Conservation (phyloP, 2,113 vertebrate species). For the Anguilla japonica region DNA sequence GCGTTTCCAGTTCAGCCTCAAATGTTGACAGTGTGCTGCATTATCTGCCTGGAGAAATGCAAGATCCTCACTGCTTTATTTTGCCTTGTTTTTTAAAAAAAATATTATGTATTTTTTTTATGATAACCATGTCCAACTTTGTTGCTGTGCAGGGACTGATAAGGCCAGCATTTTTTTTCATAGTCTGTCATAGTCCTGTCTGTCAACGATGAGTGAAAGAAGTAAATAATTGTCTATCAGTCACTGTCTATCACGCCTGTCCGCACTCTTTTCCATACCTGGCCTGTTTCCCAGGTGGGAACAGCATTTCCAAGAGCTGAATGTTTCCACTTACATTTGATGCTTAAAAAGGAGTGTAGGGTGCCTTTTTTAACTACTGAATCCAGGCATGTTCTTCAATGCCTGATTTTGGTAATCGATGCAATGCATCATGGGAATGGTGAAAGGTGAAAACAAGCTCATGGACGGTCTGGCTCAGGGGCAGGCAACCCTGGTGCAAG, state of each 20-base stretch:
- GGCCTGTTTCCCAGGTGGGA: not conserved
- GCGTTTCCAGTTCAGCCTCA: not conserved
- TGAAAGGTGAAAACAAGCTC: not conserved
- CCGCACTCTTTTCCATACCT: not conserved
- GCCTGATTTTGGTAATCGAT: no score
- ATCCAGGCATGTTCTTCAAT: not conserved
- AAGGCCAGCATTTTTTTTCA: not conserved
- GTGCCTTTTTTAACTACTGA: not conserved
- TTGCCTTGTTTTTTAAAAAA: not conserved
- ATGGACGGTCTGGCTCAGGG: not conserved
- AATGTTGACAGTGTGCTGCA: not conserved
- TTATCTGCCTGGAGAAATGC: not conserved
- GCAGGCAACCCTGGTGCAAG: not conserved
- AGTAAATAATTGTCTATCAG: not conserved
- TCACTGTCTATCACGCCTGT: not conserved
- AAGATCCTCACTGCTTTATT: not conserved
- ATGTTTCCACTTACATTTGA: not conserved
- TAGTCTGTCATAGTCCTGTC: not conserved
- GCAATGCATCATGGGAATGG: not conserved
- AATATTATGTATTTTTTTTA: not conserved
- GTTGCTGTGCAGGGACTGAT: not conserved
- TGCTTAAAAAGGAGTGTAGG: not conserved
- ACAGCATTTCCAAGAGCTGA: not conserved
- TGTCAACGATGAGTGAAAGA: conserved; percentile 1
- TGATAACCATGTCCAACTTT: not conserved